phyloP scores from a whole-genome alignment of 2,888 invertebrate species.

The Beris chalybata region DNA sequence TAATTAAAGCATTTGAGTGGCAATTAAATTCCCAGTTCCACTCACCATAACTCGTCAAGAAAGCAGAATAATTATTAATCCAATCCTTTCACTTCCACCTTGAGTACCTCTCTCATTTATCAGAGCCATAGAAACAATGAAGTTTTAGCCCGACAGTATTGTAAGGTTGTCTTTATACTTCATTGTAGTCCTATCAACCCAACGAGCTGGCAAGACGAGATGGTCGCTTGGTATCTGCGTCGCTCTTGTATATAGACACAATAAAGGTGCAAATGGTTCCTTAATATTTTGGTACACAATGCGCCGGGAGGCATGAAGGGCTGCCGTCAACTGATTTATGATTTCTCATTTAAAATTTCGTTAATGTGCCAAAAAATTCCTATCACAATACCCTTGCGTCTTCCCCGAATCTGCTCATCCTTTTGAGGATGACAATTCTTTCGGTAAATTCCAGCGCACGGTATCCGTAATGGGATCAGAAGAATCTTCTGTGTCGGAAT shows the following conservation, averaged over 20 bases:
- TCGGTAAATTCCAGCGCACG: background rate
- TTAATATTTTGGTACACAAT: too few species aligned
- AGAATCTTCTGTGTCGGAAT: slow-evolving; percentile 19
- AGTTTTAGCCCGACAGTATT: too few species aligned
- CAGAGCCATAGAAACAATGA: background rate
- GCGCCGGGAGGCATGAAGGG: background rate
- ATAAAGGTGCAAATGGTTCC: too few species aligned
- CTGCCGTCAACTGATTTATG: slow-evolving; percentile 35
- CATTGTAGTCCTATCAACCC: too few species aligned
- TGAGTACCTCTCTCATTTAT: slow-evolving; percentile 13
- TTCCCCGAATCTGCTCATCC: background rate
- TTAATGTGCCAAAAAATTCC: slow-evolving; percentile 34
- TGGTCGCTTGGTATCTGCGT: too few species aligned
- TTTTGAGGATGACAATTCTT: background rate
- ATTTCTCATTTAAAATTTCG: slow-evolving; percentile 36
- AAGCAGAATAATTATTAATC: slow-evolving; percentile 23
- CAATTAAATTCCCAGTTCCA: slow-evolving; percentile 28
- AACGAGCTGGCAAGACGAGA: too few species aligned
- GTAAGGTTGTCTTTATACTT: too few species aligned
- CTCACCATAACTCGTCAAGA: background rate
- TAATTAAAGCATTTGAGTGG: slow-evolving; percentile 19
- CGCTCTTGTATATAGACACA: background rate
- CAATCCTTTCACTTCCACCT: slow-evolving; percentile 8
- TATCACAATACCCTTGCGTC: slow-evolving; percentile 10
- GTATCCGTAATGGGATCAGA: background rate